Evolutionary conservation across 1,140 invertebrate species (phyloP).

Genomic region (Ladona fulva): DNA sequence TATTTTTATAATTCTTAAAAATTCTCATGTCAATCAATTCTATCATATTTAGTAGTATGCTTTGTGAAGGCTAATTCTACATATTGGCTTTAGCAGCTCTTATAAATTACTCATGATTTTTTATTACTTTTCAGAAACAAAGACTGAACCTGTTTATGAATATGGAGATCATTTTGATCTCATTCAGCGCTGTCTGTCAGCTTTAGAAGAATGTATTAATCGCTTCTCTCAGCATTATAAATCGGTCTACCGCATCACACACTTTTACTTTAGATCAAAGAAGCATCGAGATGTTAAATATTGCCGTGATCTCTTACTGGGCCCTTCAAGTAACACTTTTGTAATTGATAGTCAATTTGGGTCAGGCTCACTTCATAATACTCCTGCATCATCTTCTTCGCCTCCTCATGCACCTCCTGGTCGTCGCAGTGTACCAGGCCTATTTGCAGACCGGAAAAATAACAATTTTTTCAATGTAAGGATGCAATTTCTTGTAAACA

Average conservation of each 20-base stretch:
- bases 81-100: too few species aligned
- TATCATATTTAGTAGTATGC: too few species aligned
- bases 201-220: conserved; percentile 71
- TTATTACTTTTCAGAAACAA: background rate
- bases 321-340: conserved; percentile 43
- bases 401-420: background rate
- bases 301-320: conserved; percentile 61
- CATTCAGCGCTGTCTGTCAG: conserved; percentile 54
- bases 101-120: background rate
- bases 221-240: conserved; percentile 89
- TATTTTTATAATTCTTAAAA: too few species aligned
- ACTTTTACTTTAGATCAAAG: conserved; percentile 71
- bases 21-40: too few species aligned
- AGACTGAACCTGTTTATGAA: conserved; percentile 11
- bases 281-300: conserved; percentile 54
- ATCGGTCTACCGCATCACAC: conserved; percentile 75
- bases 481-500: conserved; percentile 22
- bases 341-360: background rate
- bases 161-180: conserved; percentile 38
- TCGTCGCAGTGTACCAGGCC: conserved; percentile 47
- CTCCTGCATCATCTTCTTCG: too few species aligned
- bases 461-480: conserved; percentile 84
- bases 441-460: conserved; percentile 75
- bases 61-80: too few species aligned
- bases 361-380: background rate